phyloP scores from a whole-genome alignment of 2,888 invertebrate species.

The Elegia similella region DNA sequence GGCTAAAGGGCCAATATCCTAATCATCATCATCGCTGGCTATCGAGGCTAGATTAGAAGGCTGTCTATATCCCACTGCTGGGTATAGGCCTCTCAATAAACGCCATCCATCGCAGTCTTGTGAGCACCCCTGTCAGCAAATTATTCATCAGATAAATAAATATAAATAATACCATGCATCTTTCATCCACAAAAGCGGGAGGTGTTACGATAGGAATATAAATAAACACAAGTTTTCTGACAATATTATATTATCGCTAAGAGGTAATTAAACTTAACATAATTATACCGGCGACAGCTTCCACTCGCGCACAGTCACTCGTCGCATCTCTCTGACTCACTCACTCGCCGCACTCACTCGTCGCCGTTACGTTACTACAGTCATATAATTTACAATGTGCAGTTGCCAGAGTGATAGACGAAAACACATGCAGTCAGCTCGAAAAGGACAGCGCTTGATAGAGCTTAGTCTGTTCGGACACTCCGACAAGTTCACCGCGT shows the following conservation, averaged over 20 bases:
- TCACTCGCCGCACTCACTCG: conserved; percentile 17
- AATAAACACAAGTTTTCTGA: conserved; percentile 8
- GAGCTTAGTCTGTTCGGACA: neutral
- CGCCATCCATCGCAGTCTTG: no score
- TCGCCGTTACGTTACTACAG: conserved; percentile 1
- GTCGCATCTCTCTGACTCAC: conserved; percentile 12
- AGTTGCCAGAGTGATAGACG: conserved; percentile 1
- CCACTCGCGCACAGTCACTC: conserved; percentile 12
- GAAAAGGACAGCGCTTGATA: neutral
- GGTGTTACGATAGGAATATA: neutral
- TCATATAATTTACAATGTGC: conserved; percentile 1
- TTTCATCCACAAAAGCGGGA: no score
- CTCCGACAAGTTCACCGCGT: neutral
- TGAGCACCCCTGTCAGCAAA: no score
- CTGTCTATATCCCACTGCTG: no score
- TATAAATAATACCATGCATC: no score
- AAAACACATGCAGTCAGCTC: neutral
- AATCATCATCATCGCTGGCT: no score
- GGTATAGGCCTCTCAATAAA: no score
- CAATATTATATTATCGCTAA: conserved; percentile 33
- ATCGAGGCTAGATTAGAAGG: no score
- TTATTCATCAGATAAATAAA: no score
- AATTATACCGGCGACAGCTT: conserved; percentile 20
- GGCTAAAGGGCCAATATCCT: no score
- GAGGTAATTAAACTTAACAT: conserved; percentile 38